A percentile compares a stretch with the other conserved stretches of the same genome.
Evolutionary conservation across 2,113 vertebrate species (phyloP).

Genomic region (Felis catus): F.catus_Fca126_mat1.0 CM031425.1:58597501-58598000

Average conservation of each 20-base stretch:
- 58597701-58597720: rapidly evolving
- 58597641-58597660: not conserved
- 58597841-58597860: rapidly evolving
- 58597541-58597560: not conserved
- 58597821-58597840: rapidly evolving
- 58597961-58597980: not conserved
- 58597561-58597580: not conserved
- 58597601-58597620: not conserved
- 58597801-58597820: rapidly evolving
- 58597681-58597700: not conserved
- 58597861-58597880: rapidly evolving
- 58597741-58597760: not conserved
- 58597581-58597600: not conserved
- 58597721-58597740: not conserved
- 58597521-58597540: too few relatives aligned
- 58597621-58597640: not conserved
- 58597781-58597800: rapidly evolving
- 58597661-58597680: not conserved
- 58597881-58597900: not conserved
- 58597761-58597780: not conserved
- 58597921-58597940: not conserved
- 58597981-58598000: not conserved
- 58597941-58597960: not conserved
- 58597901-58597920: rapidly evolving
- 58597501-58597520: not conserved